These are phyloP conservation scores for Trididemnum miniatum DNA, from an alignment of 23 tunicate genomes.

Conservation along the genomic window DNA sequence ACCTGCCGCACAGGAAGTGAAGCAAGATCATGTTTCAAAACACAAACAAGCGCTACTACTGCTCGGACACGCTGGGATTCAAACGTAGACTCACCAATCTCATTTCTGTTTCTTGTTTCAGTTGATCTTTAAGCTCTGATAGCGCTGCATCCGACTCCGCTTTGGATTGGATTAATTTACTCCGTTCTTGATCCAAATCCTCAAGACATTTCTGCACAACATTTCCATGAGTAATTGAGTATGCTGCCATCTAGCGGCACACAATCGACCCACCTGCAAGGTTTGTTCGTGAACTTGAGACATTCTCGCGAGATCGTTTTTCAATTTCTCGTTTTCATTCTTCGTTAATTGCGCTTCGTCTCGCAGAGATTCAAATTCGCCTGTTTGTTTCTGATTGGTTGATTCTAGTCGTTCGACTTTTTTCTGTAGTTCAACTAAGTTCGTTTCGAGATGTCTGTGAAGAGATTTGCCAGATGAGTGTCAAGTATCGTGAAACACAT, in stretches of 20 bases:
- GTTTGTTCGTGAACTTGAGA: slow-evolving; percentile 53
- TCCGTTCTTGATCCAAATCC: slow-evolving; percentile 68
- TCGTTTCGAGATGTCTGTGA: slow-evolving; percentile 69
- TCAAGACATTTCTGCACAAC: slow-evolving; percentile 45
- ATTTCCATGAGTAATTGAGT: neutral
- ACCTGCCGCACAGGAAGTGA: too few species aligned
- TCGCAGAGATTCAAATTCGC: too few species aligned
- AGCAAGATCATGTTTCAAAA: too few species aligned
- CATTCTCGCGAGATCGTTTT: slow-evolving; percentile 39
- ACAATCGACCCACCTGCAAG: slow-evolving; percentile 39
- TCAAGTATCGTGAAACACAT: too few species aligned
- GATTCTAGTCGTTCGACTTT: slow-evolving; percentile 43
- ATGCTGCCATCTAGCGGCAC: too few species aligned
- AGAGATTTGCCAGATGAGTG: too few species aligned
- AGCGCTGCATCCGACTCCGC: slow-evolving; percentile 66
- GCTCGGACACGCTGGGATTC: neutral
- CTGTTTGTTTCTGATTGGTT: slow-evolving; percentile 49
- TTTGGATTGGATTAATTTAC: slow-evolving; percentile 48
- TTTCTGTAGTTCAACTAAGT: slow-evolving; percentile 49
- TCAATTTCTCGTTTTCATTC: slow-evolving; percentile 32
- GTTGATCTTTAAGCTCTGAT: slow-evolving; percentile 61
- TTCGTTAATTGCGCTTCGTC: slow-evolving; percentile 7
- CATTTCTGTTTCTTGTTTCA: slow-evolving; percentile 70
- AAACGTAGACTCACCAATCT: slow-evolving; percentile 78
- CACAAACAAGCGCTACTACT: too few species aligned